Percentiles rank a stretch among this genome's conserved stretches.
These are phyloP conservation scores for Hirudo medicinalis DNA, from an alignment of 1,140 invertebrate species.

Conservation along the genomic window DNA sequence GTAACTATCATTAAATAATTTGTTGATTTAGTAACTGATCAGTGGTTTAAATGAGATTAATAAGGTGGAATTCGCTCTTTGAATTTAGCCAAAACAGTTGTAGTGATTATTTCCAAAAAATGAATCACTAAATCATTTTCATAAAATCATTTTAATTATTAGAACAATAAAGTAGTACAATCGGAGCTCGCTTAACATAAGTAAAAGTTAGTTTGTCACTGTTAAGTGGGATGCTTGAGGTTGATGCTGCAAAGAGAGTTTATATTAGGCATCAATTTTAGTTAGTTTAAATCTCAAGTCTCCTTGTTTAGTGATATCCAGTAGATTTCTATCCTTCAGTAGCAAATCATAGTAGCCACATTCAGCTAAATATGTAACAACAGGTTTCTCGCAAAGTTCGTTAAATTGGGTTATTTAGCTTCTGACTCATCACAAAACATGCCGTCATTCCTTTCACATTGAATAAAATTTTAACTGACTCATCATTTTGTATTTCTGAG, in stretches of 20 bases:
- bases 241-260: slow-evolving; percentile 19
- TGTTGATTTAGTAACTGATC: too few species aligned
- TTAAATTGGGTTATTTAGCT: slow-evolving; percentile 16
- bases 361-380: slow-evolving; percentile 8
- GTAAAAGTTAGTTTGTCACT: not conserved
- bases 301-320: slow-evolving; percentile 4
- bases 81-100: too few species aligned
- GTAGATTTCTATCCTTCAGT: not conserved
- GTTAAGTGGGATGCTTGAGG: slow-evolving; percentile 14
- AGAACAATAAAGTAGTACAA: too few species aligned
- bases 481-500: slow-evolving; percentile 9
- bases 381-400: slow-evolving; percentile 6
- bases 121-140: too few species aligned
- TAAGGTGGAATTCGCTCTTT: too few species aligned
- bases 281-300: slow-evolving; percentile 15
- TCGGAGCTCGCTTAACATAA: too few species aligned
- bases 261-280: slow-evolving; percentile 16
- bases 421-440: slow-evolving; percentile 13
- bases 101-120: too few species aligned
- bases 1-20: too few species aligned
- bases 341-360: too few species aligned
- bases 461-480: slow-evolving; percentile 18
- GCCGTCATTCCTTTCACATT: not conserved
- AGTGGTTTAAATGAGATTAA: too few species aligned
- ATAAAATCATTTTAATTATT: too few species aligned